Percentiles rank a stretch among this genome's conserved stretches.
Conservation (phyloP, 2,113 vertebrate genomes). For the Dolichallabes microphthalmus region DNA sequence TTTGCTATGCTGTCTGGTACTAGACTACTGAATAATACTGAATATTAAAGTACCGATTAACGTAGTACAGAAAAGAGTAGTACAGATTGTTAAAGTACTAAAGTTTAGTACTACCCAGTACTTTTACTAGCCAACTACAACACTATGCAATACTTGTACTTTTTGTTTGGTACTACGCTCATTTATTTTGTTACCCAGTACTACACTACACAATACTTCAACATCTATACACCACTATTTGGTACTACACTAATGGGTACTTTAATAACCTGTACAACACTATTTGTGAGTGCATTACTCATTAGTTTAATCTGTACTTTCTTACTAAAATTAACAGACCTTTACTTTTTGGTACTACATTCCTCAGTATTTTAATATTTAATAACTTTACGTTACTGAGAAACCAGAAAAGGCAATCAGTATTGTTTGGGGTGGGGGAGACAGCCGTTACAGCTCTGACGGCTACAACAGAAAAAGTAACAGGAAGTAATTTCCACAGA, state of each 20-base stretch:
- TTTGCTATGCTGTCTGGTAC: too few relatives aligned
- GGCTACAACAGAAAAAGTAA: not conserved
- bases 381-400: too few relatives aligned
- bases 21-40: too few relatives aligned
- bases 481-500: not conserved
- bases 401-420: too few relatives aligned
- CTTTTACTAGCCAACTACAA: too few relatives aligned
- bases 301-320: not conserved
- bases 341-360: not conserved
- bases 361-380: not conserved
- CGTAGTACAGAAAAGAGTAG: too few relatives aligned
- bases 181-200: not conserved
- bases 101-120: not conserved
- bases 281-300: not conserved
- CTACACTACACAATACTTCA: not conserved
- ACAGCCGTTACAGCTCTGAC: not conserved
- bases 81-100: too few relatives aligned
- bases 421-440: not conserved
- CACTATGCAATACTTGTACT: too few relatives aligned
- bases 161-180: not conserved
- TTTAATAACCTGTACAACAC: too few relatives aligned
- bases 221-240: not conserved
- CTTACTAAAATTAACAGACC: not conserved
- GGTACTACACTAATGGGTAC: not conserved
- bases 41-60: too few relatives aligned